phyloP scores from a whole-genome alignment of 2,888 invertebrate species.

The Trimorus sp. region DNA sequence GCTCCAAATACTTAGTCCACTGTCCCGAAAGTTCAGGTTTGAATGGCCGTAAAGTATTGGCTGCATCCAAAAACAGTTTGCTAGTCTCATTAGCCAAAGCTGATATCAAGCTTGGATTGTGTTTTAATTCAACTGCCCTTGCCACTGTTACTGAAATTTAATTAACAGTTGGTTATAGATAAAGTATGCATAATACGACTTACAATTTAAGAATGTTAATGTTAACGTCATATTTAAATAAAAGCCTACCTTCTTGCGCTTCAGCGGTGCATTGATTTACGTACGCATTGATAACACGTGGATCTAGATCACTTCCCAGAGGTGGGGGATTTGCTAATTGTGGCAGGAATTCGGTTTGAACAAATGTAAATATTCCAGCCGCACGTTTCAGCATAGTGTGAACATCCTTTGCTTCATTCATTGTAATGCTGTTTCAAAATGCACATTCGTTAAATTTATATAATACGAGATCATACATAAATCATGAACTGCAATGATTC shows the following conservation, averaged over 20 bases:
- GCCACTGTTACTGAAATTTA: slow-evolving; percentile 83
- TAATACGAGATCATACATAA: no score
- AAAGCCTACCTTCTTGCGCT: slow-evolving; percentile 84
- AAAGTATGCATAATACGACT: no score
- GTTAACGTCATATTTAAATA: no score
- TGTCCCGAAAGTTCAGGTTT: slow-evolving; percentile 83
- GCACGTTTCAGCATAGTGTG: slow-evolving; percentile 84
- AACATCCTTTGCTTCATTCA: slow-evolving; percentile 86
- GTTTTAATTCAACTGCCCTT: slow-evolving; percentile 85
- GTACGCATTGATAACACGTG: slow-evolving; percentile 84
- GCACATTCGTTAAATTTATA: not conserved
- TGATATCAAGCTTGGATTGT: slow-evolving; percentile 84
- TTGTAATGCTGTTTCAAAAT: slow-evolving; percentile 77
- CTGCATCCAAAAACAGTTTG: slow-evolving; percentile 84
- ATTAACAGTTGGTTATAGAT: no score
- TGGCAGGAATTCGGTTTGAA: slow-evolving; percentile 82
- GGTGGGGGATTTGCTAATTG: slow-evolving; percentile 77
- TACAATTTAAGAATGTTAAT: no score
- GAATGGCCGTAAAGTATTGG: slow-evolving; percentile 82
- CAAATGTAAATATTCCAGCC: slow-evolving; percentile 84
- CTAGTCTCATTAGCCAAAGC: slow-evolving; percentile 85
- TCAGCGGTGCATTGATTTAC: slow-evolving; percentile 85
- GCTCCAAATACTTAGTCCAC: slow-evolving; percentile 84
- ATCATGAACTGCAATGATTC: no score
- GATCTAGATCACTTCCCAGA: slow-evolving; percentile 84